phyloP scores from a whole-genome alignment of 2,113 vertebrate genomes.

The Rhipidura dahli region DNA sequence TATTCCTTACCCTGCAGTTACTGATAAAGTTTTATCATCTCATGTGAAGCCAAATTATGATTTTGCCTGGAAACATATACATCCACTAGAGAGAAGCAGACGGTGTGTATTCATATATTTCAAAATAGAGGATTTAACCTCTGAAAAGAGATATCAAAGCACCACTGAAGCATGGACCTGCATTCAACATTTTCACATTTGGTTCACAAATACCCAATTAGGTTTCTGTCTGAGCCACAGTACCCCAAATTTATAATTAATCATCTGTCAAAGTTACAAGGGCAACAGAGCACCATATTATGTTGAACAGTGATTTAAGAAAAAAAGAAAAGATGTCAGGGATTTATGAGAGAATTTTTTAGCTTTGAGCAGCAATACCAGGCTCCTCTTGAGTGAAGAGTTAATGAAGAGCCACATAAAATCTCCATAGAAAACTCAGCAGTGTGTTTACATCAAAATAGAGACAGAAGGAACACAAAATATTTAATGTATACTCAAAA shows the following conservation, averaged over 20 bases:
- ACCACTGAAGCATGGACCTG: not conserved
- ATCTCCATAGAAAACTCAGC: not conserved
- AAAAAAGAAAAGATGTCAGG: not conserved
- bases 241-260: constrained; percentile 66
- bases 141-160: constrained; percentile 65
- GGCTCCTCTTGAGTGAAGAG: not conserved
- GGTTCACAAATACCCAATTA: constrained; percentile 68
- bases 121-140: constrained; percentile 45
- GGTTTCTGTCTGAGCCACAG: constrained; percentile 33
- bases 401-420: not conserved
- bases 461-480: not conserved
- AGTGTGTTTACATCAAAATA: not conserved
- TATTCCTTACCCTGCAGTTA: not conserved
- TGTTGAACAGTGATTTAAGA: not conserved
- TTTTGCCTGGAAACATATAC: not conserved
- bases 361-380: not conserved
- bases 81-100: constrained; percentile 14
- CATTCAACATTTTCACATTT: constrained; percentile 46
- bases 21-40: constrained; percentile 4
- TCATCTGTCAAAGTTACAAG: constrained; percentile 57
- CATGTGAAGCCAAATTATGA: not conserved
- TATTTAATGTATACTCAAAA: constrained; percentile 5
- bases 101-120: not conserved
- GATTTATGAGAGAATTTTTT: not conserved
- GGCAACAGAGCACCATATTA: not conserved